Conservation (phyloP, 2,888 invertebrate genomes). For the Pandemis cinnamomeana region DNA sequence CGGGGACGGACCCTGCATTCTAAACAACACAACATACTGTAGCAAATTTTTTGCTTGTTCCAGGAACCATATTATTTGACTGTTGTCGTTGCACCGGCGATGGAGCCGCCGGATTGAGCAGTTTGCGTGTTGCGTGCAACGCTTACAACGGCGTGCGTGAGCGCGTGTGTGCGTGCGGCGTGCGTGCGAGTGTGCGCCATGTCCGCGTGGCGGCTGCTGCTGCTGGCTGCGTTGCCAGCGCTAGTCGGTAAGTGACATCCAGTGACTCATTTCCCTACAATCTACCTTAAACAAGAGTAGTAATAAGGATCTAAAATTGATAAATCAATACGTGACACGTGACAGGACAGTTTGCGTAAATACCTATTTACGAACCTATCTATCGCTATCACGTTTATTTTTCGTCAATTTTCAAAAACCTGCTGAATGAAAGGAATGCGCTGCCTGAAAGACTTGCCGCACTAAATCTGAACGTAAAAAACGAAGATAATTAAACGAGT, state of each 20-base stretch:
- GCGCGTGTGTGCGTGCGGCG: too few species aligned
- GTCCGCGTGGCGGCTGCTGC: constrained; percentile 54
- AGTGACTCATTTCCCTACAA: background rate
- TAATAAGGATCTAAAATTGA: too few species aligned
- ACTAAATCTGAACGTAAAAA: constrained; percentile 8
- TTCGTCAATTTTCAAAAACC: background rate
- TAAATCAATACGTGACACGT: too few species aligned
- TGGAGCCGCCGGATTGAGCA: constrained; percentile 17
- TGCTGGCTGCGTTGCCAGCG: constrained; percentile 63
- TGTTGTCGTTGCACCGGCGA: background rate
- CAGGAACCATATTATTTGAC: background rate
- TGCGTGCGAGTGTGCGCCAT: constrained; percentile 36
- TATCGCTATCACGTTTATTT: background rate
- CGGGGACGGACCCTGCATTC: too few species aligned
- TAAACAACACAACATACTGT: too few species aligned
- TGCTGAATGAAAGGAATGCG: background rate
- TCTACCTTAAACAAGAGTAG: too few species aligned
- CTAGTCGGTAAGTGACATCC: constrained; percentile 58
- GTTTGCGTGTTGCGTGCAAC: constrained; percentile 1
- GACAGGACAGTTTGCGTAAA: too few species aligned
- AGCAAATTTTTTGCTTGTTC: background rate
- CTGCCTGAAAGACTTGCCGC: background rate
- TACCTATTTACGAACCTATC: too few species aligned
- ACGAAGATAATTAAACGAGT: background rate
- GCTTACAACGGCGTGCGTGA: too few species aligned